Evolutionary conservation across 2,888 invertebrate species (phyloP), one percentile per base, ranked within the genome.

Genomic region (Lumbricus terrestris): DNA sequence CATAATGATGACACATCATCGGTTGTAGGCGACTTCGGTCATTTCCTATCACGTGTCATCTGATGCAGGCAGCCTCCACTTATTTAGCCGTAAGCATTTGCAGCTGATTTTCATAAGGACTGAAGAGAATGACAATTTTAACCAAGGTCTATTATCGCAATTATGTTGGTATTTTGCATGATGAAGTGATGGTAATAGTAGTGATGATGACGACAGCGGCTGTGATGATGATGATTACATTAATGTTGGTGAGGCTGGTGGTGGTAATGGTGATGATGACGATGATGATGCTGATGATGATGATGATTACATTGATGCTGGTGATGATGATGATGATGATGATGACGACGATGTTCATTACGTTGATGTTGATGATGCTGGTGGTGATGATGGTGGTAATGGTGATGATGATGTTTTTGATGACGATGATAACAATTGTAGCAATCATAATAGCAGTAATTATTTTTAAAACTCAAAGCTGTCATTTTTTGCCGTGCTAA

Each of bases 341-440:
- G 89, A 88, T 90, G 89, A 89, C 89, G 88, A 42, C 89, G 90
- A 42, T 89, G 88, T 42, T n/a, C 69, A 88, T 90, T 54, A 90
- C 23, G 83, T 23, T 54, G 89, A 89, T n/a, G 89, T 89, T 89
- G 83, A 89, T 18, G 47, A 47, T 18, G 47, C 11, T 18, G 47
- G 18, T 18, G 47, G 18, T 47, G 47, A 47, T 47, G 47, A 47
- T 47, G 20, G n/a, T 47, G 4, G 18, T 18, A n/a, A n/a, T n/a
- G n/a, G n/a, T n/a, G n/a, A n/a, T n/a, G n/a, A n/a, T n/a, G n/a
- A n/a, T n/a, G n/a, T n/a, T n/a, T n/a, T n/a, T n/a, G n/a, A n/a
- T n/a, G n/a, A n/a, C n/a, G n/a, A n/a, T n/a, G n/a, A n/a, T n/a
- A n/a, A n/a, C n/a, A n/a, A n/a, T n/a, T n/a, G n/a, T n/a, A n/a